Base-by-base conservation (phyloP, 1,140 invertebrate species). In the Zaprionus gabonicus region DNA sequence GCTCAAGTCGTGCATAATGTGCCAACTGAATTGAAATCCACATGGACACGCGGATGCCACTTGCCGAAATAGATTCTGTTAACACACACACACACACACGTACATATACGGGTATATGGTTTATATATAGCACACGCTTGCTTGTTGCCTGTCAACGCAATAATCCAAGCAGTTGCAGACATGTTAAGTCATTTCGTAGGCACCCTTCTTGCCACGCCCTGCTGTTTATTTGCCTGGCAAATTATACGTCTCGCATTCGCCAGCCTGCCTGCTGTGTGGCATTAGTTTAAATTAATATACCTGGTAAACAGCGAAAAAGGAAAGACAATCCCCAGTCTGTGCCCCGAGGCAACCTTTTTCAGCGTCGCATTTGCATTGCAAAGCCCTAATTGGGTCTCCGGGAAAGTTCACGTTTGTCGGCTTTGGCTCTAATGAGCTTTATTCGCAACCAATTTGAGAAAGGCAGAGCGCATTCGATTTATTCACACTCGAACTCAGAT, bases 181-280 rank as follows among this genome's bases (percentile, higher is more conserved):
- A 87, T 88, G 78, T 80, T 83, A 87, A 87, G 84, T 87, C 83
- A 87, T 81, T 87, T 80, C 72, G 73, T 71, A 66, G 76, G 67
- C 76, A 58, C 44, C 56, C 60, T 23, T 25, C 34, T 9, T 65
- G 41, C 62, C 65, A 71, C 3, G 36, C 64, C 53, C 12, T n/a
- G 7, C 38, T 49, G 59, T 49, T 71, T 57, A 44, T 71, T 76
- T 72, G 60, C 44, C 71, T 79, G 55, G 63, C 70, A 82, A 86
- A 86, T 85, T 81, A 68, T 78, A 68, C 49, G 82, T 44, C 71
- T 76, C 57, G 68, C 55, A 82, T 85, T 78, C 77, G 73, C 23
- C 23, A 23, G 23, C 23, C 23, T 23, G 23, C 81, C 81, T 84
- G 81, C 56, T 69, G 67, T 74, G 66, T 58, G 80, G 70, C 63